Base-by-base conservation (phyloP, 2,888 invertebrate species). In the Brachynemurus nebulosus region DNA sequence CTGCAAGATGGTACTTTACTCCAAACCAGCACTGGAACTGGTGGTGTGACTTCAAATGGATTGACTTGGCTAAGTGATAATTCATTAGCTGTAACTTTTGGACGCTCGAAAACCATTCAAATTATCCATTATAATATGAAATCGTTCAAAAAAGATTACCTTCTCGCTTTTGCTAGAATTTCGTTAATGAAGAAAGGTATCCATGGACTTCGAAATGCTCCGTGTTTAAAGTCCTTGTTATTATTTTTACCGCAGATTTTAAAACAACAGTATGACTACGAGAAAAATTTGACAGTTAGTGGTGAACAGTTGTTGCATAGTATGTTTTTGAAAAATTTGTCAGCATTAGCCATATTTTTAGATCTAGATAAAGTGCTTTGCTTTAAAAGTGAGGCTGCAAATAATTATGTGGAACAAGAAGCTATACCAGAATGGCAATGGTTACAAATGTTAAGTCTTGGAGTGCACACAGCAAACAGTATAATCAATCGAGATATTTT, bases 271-370 rank as follows among this genome's bases (percentile, higher is more conserved):
- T 71, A 71, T 52, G 60, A 66, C 20, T 63, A 67, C 51, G 76
- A 78, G 55, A 72, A 71, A 56, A 63, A 70, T n/a, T 55, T 61
- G 19, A 73, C 77, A 9, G 66, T 70, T 52, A 69, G 66, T 42
- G 77, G 77, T 1, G 66, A 70, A 16, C 74, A 74, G 53, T 59
- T 77, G 45, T 65, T 73, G 54, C 73, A 74, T 59, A 74, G 74
- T 49, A 59, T 66, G 36, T 74, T 73, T 55, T 62, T 77, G 42
- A 74, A 74, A 58, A 70, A 71, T 54, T 58, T 77, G 41, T 62
- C 70, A 18, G 65, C 70, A 0, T 55, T 76, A 34, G 67, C 72
- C 1, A 59, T 76, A 8, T 65, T 72, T 20, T 59, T 77, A 16
- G 64, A 66, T 18, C 54, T 77, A 12, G 74, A 76, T 51, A 61